Percentiles rank a stretch among this genome's conserved stretches.
Evolutionary conservation across 1,140 invertebrate species (phyloP).

Genomic region (Drosophila dunni): DNA sequence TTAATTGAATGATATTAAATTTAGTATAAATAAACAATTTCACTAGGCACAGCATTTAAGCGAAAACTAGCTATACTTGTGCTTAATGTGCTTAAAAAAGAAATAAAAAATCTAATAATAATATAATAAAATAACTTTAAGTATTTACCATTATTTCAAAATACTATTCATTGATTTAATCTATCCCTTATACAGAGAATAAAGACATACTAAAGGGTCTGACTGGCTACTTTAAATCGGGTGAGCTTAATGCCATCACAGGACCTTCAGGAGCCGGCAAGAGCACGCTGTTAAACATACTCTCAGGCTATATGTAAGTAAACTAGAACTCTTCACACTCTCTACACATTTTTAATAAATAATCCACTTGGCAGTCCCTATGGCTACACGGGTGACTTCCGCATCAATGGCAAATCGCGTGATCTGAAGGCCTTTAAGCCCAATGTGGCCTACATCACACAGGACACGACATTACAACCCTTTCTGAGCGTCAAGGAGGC

Average conservation of each 20-base stretch:
- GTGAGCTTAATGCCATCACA: conserved; percentile 89
- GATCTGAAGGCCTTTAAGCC: conserved; percentile 91
- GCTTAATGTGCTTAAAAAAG: no score
- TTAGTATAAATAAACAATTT: no score
- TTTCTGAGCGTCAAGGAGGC: conserved; percentile 94
- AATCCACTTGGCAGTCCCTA: conserved; percentile 33
- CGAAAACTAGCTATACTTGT: no score
- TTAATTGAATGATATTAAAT: no score
- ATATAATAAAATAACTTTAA: neutral
- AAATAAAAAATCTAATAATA: no score
- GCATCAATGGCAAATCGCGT: conserved; percentile 89
- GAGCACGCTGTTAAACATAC: conserved; percentile 91
- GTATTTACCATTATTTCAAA: neutral
- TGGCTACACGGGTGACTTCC: conserved; percentile 85
- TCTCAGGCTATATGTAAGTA: conserved; percentile 89
- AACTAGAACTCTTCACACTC: no score
- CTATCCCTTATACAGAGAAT: conserved; percentile 82
- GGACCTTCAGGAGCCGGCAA: conserved; percentile 95
- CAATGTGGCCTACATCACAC: conserved; percentile 95
- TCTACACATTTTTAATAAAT: neutral
- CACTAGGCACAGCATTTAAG: no score
- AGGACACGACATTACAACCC: conserved; percentile 93
- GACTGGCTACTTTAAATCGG: conserved; percentile 86
- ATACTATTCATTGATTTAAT: conserved; percentile 33
- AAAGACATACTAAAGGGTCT: conserved; percentile 86